Evolutionary conservation across 30 jellyfish, hydroid and myxozoan species (phyloP).

Genomic region (Chrysaora quinquecirrha): DNA sequence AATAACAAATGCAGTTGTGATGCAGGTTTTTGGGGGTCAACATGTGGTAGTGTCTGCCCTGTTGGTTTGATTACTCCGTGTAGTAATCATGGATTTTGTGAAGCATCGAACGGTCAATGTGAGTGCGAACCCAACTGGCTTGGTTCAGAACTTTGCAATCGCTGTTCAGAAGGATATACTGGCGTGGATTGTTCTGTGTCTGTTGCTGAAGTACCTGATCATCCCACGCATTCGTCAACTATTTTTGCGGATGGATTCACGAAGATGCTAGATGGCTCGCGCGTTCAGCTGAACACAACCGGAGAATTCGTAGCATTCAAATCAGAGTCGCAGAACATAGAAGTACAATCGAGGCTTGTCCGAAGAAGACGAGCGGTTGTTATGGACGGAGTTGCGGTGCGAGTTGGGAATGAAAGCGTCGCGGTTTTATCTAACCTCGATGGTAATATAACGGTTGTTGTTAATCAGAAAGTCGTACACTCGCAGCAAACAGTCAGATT

Average conservation of each 20-base stretch:
- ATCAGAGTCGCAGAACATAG: slow-evolving; percentile 10
- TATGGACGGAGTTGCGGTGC: slow-evolving; percentile 50
- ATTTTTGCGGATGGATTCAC: slow-evolving; percentile 44
- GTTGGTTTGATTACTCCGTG: slow-evolving; percentile 43
- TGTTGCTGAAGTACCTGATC: background rate
- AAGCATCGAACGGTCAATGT: slow-evolving; percentile 27
- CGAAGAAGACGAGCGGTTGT: slow-evolving; percentile 62
- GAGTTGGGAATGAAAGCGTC: slow-evolving; percentile 28
- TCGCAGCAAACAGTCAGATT: slow-evolving; percentile 10
- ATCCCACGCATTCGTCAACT: slow-evolving; percentile 32
- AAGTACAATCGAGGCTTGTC: slow-evolving; percentile 48
- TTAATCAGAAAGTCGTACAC: slow-evolving; percentile 38
- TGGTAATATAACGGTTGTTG: slow-evolving; percentile 26
- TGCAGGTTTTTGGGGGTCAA: slow-evolving; percentile 63
- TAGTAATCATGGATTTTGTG: slow-evolving; percentile 40
- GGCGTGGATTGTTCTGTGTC: slow-evolving; percentile 55
- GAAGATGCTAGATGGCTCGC: slow-evolving; percentile 51
- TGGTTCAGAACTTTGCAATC: slow-evolving; percentile 36
- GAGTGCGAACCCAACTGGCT: slow-evolving; percentile 56
- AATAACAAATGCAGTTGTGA: slow-evolving; percentile 34
- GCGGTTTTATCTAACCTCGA: slow-evolving; percentile 17
- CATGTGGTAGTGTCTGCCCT: slow-evolving; percentile 39
- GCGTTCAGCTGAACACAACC: slow-evolving; percentile 45
- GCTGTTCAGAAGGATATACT: slow-evolving; percentile 37
- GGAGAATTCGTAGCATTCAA: slow-evolving; percentile 52